Evolutionary conservation across 2,797 vertebrate species (phyloP), one percentile per base, ranked within the genome.

Genomic region (Tolypeutes matacus): DNA sequence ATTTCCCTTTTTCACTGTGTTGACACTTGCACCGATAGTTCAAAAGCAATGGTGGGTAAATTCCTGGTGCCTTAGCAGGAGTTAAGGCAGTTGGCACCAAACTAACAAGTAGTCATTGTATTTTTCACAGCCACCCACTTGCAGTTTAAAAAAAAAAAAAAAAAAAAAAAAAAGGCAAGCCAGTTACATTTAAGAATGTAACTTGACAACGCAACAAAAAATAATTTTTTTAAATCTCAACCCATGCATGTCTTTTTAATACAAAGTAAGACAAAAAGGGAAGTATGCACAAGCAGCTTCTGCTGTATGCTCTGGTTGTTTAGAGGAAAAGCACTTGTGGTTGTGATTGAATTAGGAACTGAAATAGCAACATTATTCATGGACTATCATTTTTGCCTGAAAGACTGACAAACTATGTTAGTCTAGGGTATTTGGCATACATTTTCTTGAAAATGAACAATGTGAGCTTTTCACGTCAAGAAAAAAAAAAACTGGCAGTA

Each of bases 391-490:
- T 81, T 92, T 85, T 73, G 87, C 72, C 29, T 78, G 53, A 56
- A 86, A 86, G n/a, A 89, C n/a, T 84, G 29, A 92, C 25, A 75
- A 92, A 86, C 25, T 62, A 15, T 69, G 13, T 60, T 86, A 86
- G 34, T 92, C 18, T 72, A 91, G 31, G 39, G 21, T 4, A 58
- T 78, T 39, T 84, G 36, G n/a, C 72, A 70, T 78, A 62, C 29
- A 36, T 29, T 96, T 91, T 85, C 70, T 86, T 76, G 75, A 96
- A 94, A 89, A 70, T 76, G 11, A 92, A 75, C 36, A 64, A 65
- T 42, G 23, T 76, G 36, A 91, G 78, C n/a, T 84, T 84, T 93
- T 53, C 46, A 42, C 29, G 78, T 93, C 42, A 93, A 92, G 51
- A 70, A 94, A 49, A 92, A 94, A 49, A 92, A n/a, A 27, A 72